A percentile compares a stretch with the other conserved stretches of the same genome.
phyloP scores from a whole-genome alignment of 2,113 vertebrate species.

The Halcyon malimbica region DNA sequence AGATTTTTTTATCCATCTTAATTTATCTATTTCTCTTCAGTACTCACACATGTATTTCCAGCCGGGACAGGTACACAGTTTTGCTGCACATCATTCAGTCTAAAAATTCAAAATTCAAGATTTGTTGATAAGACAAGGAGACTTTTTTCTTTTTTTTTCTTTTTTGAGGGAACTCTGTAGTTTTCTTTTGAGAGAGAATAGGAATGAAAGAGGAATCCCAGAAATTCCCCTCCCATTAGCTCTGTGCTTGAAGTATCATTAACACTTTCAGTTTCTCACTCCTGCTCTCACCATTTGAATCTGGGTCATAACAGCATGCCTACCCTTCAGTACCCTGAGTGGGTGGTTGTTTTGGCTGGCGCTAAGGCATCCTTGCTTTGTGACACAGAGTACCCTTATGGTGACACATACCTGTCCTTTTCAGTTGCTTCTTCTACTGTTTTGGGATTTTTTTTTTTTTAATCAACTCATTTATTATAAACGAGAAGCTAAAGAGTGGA shows the following conservation, averaged over 20 bases:
- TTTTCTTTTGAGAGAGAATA: background rate
- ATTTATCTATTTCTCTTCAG: background rate
- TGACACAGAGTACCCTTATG: constrained; percentile 60
- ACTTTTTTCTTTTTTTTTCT: background rate
- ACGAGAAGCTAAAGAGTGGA: background rate
- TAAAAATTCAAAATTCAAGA: background rate
- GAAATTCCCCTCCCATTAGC: constrained; percentile 35
- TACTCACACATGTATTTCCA: background rate
- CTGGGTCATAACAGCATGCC: constrained; percentile 72
- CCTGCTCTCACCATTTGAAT: constrained; percentile 53
- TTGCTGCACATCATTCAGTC: background rate
- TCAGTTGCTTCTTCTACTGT: background rate
- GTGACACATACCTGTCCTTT: constrained; percentile 59
- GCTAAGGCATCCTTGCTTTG: constrained; percentile 7
- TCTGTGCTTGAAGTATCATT: constrained; percentile 61
- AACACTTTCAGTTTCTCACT: constrained; percentile 72
- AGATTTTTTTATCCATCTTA: background rate
- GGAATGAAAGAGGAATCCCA: constrained; percentile 40
- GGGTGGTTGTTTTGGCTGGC: constrained; percentile 65
- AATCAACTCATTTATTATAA: background rate
- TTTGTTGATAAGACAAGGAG: background rate
- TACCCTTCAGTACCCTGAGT: constrained; percentile 51
- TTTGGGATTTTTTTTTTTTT: background rate
- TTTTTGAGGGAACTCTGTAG: background rate
- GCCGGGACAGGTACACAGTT: background rate